phyloP scores from a whole-genome alignment of 2,797 vertebrate genomes.

The Alfaro cultratus region DNA sequence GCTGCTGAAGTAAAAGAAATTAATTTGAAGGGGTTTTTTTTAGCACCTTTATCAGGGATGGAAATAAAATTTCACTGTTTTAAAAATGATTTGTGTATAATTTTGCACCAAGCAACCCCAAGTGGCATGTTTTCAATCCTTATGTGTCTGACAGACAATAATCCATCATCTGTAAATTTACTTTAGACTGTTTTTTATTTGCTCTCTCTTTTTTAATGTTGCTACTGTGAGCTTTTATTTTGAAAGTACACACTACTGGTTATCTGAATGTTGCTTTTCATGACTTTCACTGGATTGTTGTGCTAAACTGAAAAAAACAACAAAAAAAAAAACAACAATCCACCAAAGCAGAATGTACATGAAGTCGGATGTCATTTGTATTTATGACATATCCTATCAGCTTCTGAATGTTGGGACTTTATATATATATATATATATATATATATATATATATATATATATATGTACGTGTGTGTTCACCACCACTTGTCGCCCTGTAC shows the following conservation, averaged over 20 bases:
- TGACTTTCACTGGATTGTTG: conserved; percentile 29
- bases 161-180: neutral
- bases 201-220: neutral
- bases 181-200: neutral
- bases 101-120: conserved; percentile 31
- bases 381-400: conserved; percentile 22
- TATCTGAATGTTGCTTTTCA: conserved; percentile 49
- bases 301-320: neutral
- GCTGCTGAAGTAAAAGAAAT: neutral
- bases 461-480: conserved; percentile 9
- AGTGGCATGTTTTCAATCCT: conserved; percentile 2
- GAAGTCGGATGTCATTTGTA: neutral
- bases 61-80: neutral
- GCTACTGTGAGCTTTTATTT: conserved; percentile 22
- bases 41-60: neutral
- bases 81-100: neutral
- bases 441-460: no score
- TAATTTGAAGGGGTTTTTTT: no score
- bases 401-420: conserved; percentile 37
- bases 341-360: conserved; percentile 1
- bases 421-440: neutral
- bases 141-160: neutral
- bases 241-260: conserved; percentile 19
- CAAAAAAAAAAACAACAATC: no score
- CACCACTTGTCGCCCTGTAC: conserved; percentile 20